Percentiles rank a stretch among this genome's conserved stretches.
Conservation (phyloP, 2,888 invertebrate genomes). For the Caenorhabditis sp. region DNA sequence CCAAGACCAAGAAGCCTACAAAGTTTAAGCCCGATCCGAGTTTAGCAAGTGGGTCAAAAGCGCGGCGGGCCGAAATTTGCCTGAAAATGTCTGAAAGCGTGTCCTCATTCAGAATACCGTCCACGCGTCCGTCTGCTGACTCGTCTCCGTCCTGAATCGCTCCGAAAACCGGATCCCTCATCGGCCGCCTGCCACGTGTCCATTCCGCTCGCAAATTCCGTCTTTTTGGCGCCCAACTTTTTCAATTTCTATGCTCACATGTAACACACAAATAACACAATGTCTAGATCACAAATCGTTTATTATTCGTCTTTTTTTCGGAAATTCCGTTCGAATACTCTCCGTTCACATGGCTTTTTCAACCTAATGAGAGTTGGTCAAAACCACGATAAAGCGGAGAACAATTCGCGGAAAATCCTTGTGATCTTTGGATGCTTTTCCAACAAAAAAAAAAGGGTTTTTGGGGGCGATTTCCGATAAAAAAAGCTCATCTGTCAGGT, state of each 20-base stretch:
- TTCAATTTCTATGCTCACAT: constrained; percentile 43
- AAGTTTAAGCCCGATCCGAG: no score
- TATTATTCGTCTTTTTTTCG: constrained; percentile 15
- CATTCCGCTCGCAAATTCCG: constrained; percentile 20
- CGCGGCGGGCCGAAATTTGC: no score
- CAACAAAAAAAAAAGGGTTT: background rate
- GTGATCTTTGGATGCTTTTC: constrained; percentile 1
- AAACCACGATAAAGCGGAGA: background rate
- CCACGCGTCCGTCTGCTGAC: constrained; percentile 46
- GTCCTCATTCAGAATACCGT: constrained; percentile 36
- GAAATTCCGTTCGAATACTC: no score
- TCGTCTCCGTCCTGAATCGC: constrained; percentile 16
- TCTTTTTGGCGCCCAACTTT: constrained; percentile 2
- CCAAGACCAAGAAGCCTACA: no score
- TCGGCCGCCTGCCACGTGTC: background rate
- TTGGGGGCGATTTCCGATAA: constrained; percentile 38
- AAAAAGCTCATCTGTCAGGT: constrained; percentile 31
- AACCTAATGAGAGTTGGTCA: constrained; percentile 35
- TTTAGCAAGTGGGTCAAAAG: no score
- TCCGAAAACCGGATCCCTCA: constrained; percentile 27
- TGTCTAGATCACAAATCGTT: constrained; percentile 32
- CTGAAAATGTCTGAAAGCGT: no score
- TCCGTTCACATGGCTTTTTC: background rate
- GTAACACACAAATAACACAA: constrained; percentile 22
- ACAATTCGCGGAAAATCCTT: background rate